Evolutionary conservation across 2,888 invertebrate genomes (phyloP), one percentile per base, ranked within the genome.

Genomic region (Cerastis rubricosa): DNA sequence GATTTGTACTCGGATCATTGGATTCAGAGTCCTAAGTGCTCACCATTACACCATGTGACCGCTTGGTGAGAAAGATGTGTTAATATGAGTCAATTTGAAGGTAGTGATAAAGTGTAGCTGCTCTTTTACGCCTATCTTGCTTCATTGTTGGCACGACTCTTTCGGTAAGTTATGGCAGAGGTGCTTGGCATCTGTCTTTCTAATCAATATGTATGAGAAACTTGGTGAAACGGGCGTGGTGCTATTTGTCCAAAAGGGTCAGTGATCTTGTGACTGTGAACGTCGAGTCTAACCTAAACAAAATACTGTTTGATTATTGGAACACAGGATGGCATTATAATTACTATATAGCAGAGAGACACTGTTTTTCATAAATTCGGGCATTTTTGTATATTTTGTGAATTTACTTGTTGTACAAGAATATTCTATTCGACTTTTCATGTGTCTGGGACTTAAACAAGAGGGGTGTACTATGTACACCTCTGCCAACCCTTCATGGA

Each of bases 11-110:
- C 93, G 93, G 94, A 93, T 94, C 93, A 94, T 93, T 94, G 94
- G 93, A 94, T 94, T 95, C 94, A 94, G 94, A 95, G 94, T 95
- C 95, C 95, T 95, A 95, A 95, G 95, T 95, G 95, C 95, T 95
- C 94, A 95, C 95, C 71, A 83, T 80, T 75, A 76, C 76, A 85
- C 74, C 76, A 86, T 74, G 76, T 65, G 79, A 74, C 78, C 80
- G 54, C 74, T 35, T 40, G 14, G 5, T 12, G 5, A 17, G 5
- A 25, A 49, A 40, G n/a, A n/a, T n/a, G 22, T 59, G 22, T 2
- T 59, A 61, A 2, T 25, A 61, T 7, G 25, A 57, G n/a, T 57
- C 45, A 22, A 22, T 45, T 45, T 35, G n/a, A 74, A 57, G n/a
- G n/a, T 40, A 19, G 7, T 17, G 2, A 40, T 51, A 57, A n/a